Conservation (phyloP, 2,113 vertebrate genomes). For the Xenopus tropicalis region UCB_Xtro_10.0 CM004450.2:146385001-146385500, state of each 20-base stretch:
- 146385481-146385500: slow-evolving; percentile 82
- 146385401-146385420: slow-evolving; percentile 11
- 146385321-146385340: slow-evolving; percentile 75
- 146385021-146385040: too few species aligned
- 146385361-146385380: slow-evolving; percentile 69
- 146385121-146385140: too few species aligned
- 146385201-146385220: background rate
- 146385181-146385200: background rate
- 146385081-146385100: too few species aligned
- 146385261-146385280: slow-evolving; percentile 56
- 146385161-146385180: background rate
- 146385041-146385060: too few species aligned
- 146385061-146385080: too few species aligned
- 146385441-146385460: background rate
- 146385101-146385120: too few species aligned
- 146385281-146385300: slow-evolving; percentile 61
- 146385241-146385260: slow-evolving; percentile 49
- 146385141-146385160: too few species aligned
- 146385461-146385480: slow-evolving; percentile 66
- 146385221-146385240: background rate
- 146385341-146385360: slow-evolving; percentile 68
- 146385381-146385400: slow-evolving; percentile 74
- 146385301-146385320: slow-evolving; percentile 75
- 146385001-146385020: too few species aligned
- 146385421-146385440: background rate